These are phyloP conservation scores for Ectemnius lituratus DNA, from an alignment of 2,888 invertebrate genomes.

Conservation along the genomic window DNA sequence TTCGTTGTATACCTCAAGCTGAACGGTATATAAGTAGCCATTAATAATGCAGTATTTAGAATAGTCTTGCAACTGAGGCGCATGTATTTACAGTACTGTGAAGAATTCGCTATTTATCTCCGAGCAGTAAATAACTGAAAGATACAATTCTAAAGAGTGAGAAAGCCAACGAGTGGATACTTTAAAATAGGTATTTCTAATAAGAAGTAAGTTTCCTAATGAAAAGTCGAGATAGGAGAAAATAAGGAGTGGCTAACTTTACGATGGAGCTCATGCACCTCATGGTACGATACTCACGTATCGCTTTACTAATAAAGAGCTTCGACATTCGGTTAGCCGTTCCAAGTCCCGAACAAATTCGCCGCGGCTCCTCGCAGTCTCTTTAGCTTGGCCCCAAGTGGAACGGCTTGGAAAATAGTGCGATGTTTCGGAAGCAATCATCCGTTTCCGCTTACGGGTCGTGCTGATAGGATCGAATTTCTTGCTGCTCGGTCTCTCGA, in stretches of 20 bases:
- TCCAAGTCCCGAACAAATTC: conserved; percentile 32
- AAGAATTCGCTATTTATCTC: too few species aligned
- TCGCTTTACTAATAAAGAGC: background rate
- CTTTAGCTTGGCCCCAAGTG: conserved; percentile 30
- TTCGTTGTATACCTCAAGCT: background rate
- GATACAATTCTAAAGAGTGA: too few species aligned
- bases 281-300: background rate
- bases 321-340: background rate
- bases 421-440: conserved; percentile 63
- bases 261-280: conserved; percentile 7
- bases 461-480: conserved; percentile 50
- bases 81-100: too few species aligned
- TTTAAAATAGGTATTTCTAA: too few species aligned
- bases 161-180: too few species aligned
- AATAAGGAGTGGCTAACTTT: background rate
- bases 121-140: too few species aligned
- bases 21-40: background rate
- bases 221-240: too few species aligned
- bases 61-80: too few species aligned
- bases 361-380: conserved; percentile 3
- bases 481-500: conserved; percentile 36
- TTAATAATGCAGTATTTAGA: too few species aligned
- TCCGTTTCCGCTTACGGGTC: conserved; percentile 55
- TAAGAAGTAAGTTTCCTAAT: too few species aligned
- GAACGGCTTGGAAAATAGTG: conserved; percentile 50